Base-by-base conservation (phyloP, 2,797 vertebrate genomes). In the Pachyuromys duprasi region DNA sequence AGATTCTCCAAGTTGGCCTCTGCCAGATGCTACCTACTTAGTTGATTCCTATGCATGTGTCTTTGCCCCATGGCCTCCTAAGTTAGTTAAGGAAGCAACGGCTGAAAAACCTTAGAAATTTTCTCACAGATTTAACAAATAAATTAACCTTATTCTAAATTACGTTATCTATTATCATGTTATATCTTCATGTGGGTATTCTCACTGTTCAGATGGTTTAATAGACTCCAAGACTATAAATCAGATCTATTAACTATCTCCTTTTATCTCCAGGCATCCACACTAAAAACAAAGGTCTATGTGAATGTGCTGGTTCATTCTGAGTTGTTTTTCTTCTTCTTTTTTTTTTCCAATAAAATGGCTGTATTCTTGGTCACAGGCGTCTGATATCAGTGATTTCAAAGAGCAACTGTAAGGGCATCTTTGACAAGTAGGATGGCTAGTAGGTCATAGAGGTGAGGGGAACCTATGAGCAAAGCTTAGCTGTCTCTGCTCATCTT, bases 1-100 rank as follows among this genome's bases (percentile, higher is more conserved):
- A 70, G 42, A 11, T n/a, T 82, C 76, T 87, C 7, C 8, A 65
- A 86, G n/a, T 49, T 65, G 15, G 22, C 80, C 78, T 88, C 62
- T 86, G 8, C 70, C 63, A 89, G 82, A 96, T 67, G 79, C 72
- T 83, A 90, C 81, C 74, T 90, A 89, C 89, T 63, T 83, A 49
- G 42, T 93, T 88, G 80, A 94, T n/a, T 89, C 62, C n/a, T 84
- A 5, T 9, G 36, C 2, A 0, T 86, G 18, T 57, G 82, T 42
- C 83, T 57, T 74, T 60, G 22, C n/a, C 24, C 88, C 75, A 3
- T 55, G 87, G 72, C 69, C 33, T 90, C 80, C 70, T 78, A 49
- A 49, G 49, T 36, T 36, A 78, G 18, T 65, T 78, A 72, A 93
- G 26, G 33, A 90, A 26, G 72, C 33, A 89, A 80, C 0, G 67